Conservation (phyloP, 1,140 invertebrate genomes). For the Subanguina moxae region DNA sequence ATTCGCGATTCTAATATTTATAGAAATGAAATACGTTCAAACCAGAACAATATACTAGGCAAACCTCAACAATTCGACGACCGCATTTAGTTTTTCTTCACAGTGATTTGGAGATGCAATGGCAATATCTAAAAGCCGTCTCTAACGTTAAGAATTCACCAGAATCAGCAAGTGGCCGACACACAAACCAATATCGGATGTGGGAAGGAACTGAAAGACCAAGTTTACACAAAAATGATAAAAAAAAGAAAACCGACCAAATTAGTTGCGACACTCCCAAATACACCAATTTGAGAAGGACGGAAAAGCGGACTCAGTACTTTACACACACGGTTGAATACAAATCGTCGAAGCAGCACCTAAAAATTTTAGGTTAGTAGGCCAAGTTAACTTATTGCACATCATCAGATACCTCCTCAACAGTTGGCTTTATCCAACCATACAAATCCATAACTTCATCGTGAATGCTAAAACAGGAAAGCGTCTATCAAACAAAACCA, state of each 20-base stretch:
- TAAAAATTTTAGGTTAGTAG: neutral
- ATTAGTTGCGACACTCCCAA: conserved; percentile 29
- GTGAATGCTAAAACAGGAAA: neutral
- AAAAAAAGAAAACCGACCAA: neutral
- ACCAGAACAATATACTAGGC: no score
- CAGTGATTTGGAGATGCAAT: conserved; percentile 10
- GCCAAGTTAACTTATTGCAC: neutral
- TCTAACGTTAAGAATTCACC: no score
- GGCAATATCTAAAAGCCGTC: no score
- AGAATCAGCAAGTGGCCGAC: no score
- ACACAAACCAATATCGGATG: conserved; percentile 29
- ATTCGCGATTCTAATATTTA: conserved; percentile 6
- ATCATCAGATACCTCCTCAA: conserved; percentile 25
- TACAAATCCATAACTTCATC: conserved; percentile 43
- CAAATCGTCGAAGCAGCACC: conserved; percentile 9
- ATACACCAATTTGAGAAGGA: conserved; percentile 8
- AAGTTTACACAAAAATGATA: no score
- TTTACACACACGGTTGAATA: conserved; percentile 5
- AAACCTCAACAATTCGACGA: neutral
- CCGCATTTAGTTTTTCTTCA: neutral
- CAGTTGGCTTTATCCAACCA: conserved; percentile 42
- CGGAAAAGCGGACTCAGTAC: conserved; percentile 3
- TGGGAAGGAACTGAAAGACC: conserved; percentile 16
- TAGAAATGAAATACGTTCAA: no score
- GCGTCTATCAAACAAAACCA: no score